Base-by-base conservation (phyloP, 2,797 vertebrate species). In the Lophotriccus pileatus region DNA sequence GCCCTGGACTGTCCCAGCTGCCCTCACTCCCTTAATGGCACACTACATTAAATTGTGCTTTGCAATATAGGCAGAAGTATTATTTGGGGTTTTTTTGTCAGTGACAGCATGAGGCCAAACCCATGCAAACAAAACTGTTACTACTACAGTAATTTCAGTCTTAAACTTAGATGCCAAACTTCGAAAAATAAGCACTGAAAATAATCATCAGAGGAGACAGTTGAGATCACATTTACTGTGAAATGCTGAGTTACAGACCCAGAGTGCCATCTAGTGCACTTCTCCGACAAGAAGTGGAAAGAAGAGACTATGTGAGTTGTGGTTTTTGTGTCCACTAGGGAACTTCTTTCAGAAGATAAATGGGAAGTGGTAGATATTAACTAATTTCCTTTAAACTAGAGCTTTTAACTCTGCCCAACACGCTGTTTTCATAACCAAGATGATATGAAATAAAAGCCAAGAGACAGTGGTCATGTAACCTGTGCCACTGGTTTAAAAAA, bases 251-350 rank as follows among this genome's bases (percentile, higher is more conserved):
- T 53, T 50, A 73, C 74, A 64, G 92, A 55, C 43, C 74, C 67
- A 76, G 85, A 94, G 74, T 73, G 94, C 95, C 96, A 96, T 76
- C 96, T 97, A 64, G 89, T 67, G 96, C 41, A 1, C 41, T 49
- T n/a, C 63, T 41, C 39, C 9, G 36, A 50, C 84, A 83, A 8
- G 49, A 8, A 52, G 0, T 14, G 23, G 17, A 39, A 16, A 20
- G 14, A 56, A 23, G 6, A 36, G 34, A 16, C 28, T 32, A 25
- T 37, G 32, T 0, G 1, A 69, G 24, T 4, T 0, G 1, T 2
- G 47, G 41, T 4, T 80, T 74, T 43, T 2, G 1, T 2, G 32
- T 46, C 44, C 2, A 4, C 47, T 3, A 36, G 36, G n/a, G 76
- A 88, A 58, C 43, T 64, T 30, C 39, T 58, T 58, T 52, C 50